phyloP scores from a whole-genome alignment of 2,797 vertebrate species.

The Danio tinwini region DNA sequence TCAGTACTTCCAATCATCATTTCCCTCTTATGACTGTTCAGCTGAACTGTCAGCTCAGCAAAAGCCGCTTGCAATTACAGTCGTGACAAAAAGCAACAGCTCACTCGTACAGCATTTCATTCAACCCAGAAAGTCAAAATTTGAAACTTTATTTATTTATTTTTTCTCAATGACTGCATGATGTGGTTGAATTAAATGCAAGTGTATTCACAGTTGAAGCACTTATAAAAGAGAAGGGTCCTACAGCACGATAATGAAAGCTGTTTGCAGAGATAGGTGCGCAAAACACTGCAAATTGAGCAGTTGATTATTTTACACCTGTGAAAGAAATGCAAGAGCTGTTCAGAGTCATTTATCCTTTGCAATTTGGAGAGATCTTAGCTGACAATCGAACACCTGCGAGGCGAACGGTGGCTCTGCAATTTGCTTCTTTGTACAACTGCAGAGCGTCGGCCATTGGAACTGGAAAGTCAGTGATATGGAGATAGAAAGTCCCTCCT shows the following conservation, averaged over 20 bases:
- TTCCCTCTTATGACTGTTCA: conserved; percentile 12
- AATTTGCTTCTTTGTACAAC: neutral
- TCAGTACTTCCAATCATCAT: neutral
- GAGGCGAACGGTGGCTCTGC: neutral
- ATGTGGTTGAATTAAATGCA: neutral
- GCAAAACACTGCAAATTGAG: conserved; percentile 9
- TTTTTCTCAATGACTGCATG: neutral
- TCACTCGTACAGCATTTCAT: neutral
- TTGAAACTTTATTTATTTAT: neutral
- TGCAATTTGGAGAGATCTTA: conserved; percentile 54
- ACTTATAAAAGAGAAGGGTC: neutral
- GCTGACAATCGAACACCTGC: conserved; percentile 52
- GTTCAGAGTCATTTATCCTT: conserved; percentile 22
- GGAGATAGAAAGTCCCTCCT: neutral
- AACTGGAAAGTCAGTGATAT: neutral
- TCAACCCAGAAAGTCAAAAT: neutral
- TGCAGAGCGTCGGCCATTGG: neutral
- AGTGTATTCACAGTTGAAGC: neutral
- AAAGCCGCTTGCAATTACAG: conserved; percentile 32
- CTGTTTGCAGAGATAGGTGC: neutral
- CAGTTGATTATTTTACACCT: conserved; percentile 14
- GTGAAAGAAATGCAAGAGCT: neutral
- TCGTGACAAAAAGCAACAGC: conserved; percentile 35
- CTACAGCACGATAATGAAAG: neutral
- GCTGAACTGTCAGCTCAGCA: conserved; percentile 37